phyloP scores from a whole-genome alignment of 23 tunicate genomes.

The Styela clava region DNA sequence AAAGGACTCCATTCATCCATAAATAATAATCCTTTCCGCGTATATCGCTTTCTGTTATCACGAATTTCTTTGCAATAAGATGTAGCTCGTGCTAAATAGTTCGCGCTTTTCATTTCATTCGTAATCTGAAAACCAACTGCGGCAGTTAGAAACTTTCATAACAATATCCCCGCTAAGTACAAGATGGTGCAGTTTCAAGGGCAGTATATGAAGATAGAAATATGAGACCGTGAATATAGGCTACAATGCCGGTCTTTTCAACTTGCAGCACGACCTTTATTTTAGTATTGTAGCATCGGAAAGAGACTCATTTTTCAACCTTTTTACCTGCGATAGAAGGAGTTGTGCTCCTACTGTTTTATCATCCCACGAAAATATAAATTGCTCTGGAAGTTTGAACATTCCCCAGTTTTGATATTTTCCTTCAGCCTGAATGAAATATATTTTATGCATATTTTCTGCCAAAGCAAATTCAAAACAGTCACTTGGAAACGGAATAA shows the following conservation, averaged over 20 bases:
- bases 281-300: no score
- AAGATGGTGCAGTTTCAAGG: no score
- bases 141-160: neutral
- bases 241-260: no score
- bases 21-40: conserved; percentile 73
- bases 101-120: neutral
- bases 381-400: conserved; percentile 40
- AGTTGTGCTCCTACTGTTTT: conserved; percentile 73
- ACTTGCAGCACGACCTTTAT: no score
- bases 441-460: neutral
- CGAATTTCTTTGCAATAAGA: conserved; percentile 48
- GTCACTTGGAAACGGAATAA: no score
- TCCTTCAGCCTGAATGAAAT: conserved; percentile 55
- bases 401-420: conserved; percentile 68
- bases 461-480: neutral
- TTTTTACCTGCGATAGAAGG: conserved; percentile 77
- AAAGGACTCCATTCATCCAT: conserved; percentile 84
- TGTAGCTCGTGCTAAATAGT: conserved; percentile 8
- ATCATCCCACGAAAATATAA: conserved; percentile 93
- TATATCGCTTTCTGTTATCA: conserved; percentile 26
- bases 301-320: no score
- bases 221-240: no score
- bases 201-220: no score
- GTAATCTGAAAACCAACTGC: conserved; percentile 15
- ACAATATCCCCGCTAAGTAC: no score